phyloP scores from a whole-genome alignment of 2,113 vertebrate species.

The Plestiodon gilberti region DNA sequence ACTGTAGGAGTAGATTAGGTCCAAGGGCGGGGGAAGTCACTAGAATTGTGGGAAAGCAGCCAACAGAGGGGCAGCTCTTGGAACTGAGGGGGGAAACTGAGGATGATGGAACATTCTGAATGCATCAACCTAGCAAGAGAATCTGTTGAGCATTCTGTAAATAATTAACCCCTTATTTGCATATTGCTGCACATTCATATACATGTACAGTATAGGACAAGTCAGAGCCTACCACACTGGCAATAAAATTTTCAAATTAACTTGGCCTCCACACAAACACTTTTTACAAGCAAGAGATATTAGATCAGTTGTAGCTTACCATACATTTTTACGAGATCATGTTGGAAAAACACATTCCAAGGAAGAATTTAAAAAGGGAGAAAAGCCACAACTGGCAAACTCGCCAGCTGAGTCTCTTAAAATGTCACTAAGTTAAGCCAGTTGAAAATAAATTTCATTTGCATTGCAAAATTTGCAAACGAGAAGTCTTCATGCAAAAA shows the following conservation, averaged over 20 bases:
- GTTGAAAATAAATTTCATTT: not conserved
- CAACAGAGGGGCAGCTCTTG: not conserved
- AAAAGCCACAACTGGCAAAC: not conserved
- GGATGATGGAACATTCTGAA: not conserved
- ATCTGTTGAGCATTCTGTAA: not conserved
- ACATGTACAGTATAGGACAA: slow-evolving; percentile 17
- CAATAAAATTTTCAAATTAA: slow-evolving; percentile 61
- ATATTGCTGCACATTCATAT: slow-evolving; percentile 16
- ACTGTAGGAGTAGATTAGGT: no score
- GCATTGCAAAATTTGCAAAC: not conserved
- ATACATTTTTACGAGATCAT: slow-evolving; percentile 45
- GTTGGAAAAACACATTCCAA: slow-evolving; percentile 21
- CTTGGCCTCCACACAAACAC: slow-evolving; percentile 51
- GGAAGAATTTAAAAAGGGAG: not conserved
- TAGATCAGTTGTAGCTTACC: slow-evolving; percentile 41
- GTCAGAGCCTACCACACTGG: slow-evolving; percentile 49
- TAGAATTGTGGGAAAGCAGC: not conserved
- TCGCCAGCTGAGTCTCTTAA: not conserved
- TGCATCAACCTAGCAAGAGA: not conserved
- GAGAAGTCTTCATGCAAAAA: not conserved
- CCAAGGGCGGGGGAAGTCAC: not conserved
- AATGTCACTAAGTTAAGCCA: not conserved
- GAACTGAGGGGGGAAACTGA: not conserved
- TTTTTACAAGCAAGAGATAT: slow-evolving; percentile 53
- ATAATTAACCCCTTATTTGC: slow-evolving; percentile 57